Conservation (phyloP, 2,113 vertebrate genomes). For the Halcyon senegalensis region DNA sequence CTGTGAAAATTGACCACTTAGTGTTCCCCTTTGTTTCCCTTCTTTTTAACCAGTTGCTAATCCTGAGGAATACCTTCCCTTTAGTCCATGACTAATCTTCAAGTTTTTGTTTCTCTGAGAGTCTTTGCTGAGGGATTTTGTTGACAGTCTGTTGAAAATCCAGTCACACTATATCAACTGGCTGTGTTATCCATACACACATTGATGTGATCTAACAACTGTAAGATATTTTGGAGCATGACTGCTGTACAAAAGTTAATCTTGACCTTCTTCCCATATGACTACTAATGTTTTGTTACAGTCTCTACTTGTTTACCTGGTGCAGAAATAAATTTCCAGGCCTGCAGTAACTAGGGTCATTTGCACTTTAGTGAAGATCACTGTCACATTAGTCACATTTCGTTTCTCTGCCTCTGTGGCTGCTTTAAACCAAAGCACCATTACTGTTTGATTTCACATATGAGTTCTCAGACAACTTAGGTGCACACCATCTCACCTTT, state of each 20-base stretch:
- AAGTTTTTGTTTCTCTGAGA: slow-evolving; percentile 55
- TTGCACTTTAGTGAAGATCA: background rate
- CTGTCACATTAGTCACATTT: background rate
- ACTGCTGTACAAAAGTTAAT: slow-evolving; percentile 1
- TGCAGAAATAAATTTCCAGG: background rate
- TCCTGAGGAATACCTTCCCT: slow-evolving; percentile 50
- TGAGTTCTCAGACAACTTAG: background rate
- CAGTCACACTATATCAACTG: slow-evolving; percentile 47
- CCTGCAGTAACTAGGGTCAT: background rate
- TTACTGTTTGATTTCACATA: background rate
- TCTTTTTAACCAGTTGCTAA: slow-evolving; percentile 46
- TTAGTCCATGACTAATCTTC: slow-evolving; percentile 59
- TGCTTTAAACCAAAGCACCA: background rate
- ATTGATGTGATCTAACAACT: slow-evolving; percentile 12
- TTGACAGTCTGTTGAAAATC: slow-evolving; percentile 53
- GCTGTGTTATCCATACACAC: slow-evolving; percentile 2
- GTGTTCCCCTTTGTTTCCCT: slow-evolving; percentile 26
- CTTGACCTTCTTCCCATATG: background rate
- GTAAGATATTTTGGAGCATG: background rate
- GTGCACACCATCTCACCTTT: background rate
- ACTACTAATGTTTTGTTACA: background rate
- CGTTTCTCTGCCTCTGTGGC: background rate
- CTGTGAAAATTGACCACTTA: slow-evolving; percentile 50
- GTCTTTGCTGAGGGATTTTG: slow-evolving; percentile 38
- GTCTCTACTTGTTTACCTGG: background rate